These are phyloP conservation scores for Neodiprion fabricii DNA, from an alignment of 1,140 invertebrate genomes.

Conservation along the genomic window DNA sequence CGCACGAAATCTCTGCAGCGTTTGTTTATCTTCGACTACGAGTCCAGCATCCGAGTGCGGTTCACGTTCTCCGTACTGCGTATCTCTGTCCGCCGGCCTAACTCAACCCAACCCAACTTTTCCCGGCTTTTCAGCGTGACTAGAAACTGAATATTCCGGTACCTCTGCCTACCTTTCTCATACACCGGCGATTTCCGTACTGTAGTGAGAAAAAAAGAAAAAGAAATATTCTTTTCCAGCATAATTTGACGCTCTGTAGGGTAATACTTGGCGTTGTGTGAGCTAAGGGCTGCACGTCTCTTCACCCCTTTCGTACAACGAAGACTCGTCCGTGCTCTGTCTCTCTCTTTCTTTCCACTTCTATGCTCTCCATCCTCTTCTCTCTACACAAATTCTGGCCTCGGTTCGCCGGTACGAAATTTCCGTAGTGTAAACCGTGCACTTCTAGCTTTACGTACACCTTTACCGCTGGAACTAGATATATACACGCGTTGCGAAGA, in stretches of 20 bases:
- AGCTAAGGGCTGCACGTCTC: neutral
- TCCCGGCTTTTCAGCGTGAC: too few relatives aligned
- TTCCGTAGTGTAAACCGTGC: constrained; percentile 1
- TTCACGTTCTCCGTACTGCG: too few relatives aligned
- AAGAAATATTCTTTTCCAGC: constrained; percentile 33
- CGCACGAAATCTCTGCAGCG: too few relatives aligned
- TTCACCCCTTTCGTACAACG: too few relatives aligned
- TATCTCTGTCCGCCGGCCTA: too few relatives aligned
- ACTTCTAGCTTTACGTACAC: constrained; percentile 36
- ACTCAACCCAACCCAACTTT: too few relatives aligned
- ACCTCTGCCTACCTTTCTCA: neutral
- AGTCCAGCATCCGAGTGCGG: too few relatives aligned
- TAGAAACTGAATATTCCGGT: constrained; percentile 17
- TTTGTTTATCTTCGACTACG: too few relatives aligned
- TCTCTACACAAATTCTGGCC: neutral
- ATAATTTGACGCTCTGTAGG: constrained; percentile 56
- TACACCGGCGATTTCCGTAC: constrained; percentile 40
- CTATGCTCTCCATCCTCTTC: neutral
- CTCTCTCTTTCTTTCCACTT: neutral
- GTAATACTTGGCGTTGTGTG: constrained; percentile 39
- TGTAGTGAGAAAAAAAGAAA: constrained; percentile 41
- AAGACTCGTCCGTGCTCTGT: too few relatives aligned
- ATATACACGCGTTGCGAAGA: constrained; percentile 36
- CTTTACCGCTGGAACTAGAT: constrained; percentile 20
- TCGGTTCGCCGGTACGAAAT: neutral